Percentiles rank a stretch among this genome's conserved stretches.
Conservation (phyloP, 1,140 invertebrate species). For the Periplaneta americana region DNA sequence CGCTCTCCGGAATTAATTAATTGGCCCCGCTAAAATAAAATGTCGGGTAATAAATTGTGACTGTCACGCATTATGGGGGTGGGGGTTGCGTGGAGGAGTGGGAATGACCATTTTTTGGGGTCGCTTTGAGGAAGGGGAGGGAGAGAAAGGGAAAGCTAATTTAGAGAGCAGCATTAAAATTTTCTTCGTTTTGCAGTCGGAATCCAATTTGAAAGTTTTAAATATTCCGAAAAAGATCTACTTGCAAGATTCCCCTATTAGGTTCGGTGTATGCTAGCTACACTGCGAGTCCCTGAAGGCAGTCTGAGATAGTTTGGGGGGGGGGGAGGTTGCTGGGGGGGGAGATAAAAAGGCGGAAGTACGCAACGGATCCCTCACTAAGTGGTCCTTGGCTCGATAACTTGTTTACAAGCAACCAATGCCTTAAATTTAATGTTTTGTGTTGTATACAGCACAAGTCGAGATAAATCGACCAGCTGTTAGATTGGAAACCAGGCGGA, state of each 20-base stretch:
- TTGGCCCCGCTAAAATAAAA: constrained; percentile 8
- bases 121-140: not conserved
- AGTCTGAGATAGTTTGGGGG: too few relatives aligned
- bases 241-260: not conserved
- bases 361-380: too few relatives aligned
- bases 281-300: too few relatives aligned
- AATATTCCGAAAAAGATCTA: not conserved
- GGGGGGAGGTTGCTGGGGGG: too few relatives aligned
- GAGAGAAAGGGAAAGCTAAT: not conserved
- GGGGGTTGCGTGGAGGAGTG: not conserved
- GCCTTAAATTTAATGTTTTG: too few relatives aligned
- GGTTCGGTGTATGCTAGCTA: too few relatives aligned
- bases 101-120: constrained; percentile 4
- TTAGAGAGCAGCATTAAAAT: not conserved
- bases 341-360: too few relatives aligned
- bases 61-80: constrained; percentile 4
- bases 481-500: too few relatives aligned
- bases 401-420: too few relatives aligned
- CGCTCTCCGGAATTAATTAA: constrained; percentile 6
- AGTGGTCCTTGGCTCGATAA: too few relatives aligned
- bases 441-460: too few relatives aligned
- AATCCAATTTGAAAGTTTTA: not conserved
- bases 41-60: constrained; percentile 2
- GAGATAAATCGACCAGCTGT: too few relatives aligned
- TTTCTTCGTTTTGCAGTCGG: not conserved